Evolutionary conservation across 1,140 invertebrate species (phyloP).

Genomic region (Drosophila sturtevanti): DNA sequence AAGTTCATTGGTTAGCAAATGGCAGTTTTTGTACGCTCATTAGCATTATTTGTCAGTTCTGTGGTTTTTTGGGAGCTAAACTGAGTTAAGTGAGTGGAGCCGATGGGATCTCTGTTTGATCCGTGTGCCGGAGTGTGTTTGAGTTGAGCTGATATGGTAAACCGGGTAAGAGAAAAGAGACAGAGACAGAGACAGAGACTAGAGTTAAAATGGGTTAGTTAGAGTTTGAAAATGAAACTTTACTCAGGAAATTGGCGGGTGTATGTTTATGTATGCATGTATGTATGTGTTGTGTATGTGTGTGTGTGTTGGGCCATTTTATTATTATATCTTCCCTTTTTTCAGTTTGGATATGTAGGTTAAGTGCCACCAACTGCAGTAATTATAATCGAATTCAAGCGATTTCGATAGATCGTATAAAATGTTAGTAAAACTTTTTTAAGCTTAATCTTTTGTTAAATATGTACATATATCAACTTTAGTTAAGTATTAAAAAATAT

Average conservation of each 20-base stretch:
- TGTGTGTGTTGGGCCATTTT: constrained; percentile 5
- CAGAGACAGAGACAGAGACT: no score
- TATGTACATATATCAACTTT: neutral
- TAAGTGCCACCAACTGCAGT: constrained; percentile 35
- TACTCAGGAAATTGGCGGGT: constrained; percentile 4
- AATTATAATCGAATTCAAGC: constrained; percentile 4
- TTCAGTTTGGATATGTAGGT: constrained; percentile 7
- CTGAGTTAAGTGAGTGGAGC: constrained; percentile 50
- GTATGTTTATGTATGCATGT: neutral
- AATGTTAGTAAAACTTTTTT: neutral
- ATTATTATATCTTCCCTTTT: constrained; percentile 24
- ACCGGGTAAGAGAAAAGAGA: neutral
- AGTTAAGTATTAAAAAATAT: no score
- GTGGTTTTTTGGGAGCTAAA: constrained; percentile 52
- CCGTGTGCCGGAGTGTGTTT: constrained; percentile 4
- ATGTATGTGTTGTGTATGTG: neutral
- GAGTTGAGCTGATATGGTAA: constrained; percentile 7
- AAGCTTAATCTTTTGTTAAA: neutral
- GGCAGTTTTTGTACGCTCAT: constrained; percentile 81
- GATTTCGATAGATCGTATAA: neutral
- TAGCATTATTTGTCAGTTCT: constrained; percentile 80
- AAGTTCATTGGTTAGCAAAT: constrained; percentile 81
- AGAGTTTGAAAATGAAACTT: constrained; percentile 21
- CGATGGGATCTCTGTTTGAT: constrained; percentile 49
- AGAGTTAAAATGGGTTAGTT: neutral